Evolutionary conservation across 2,888 invertebrate genomes (phyloP), one percentile per base, ranked within the genome.

Genomic region (Limnephilus marmoratus): DNA sequence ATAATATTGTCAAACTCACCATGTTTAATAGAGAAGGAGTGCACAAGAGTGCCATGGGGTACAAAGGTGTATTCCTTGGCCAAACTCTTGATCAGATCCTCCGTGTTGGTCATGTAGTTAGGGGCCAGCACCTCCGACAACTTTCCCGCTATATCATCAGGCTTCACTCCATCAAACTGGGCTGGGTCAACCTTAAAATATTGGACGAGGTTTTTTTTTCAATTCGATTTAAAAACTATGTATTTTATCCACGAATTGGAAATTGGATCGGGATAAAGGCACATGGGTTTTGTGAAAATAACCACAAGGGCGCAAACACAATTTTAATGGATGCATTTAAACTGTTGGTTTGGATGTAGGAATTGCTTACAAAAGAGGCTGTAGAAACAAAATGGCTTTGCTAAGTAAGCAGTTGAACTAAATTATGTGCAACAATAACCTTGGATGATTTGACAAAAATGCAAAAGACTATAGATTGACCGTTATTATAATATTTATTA

Each of bases 131-230:
- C 97, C 93, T 97, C 97, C 0, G 97, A 96, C 90, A 99, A 94
- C 87, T 97, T 97, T 91, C 97, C 96, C 91, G 97, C 96, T 15
- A 98, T 96, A 95, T 98, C 97, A 95, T 99, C 98, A 2, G 98
- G 96, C 96, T 97, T 96, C 94, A 97, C 95, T 49, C 96, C 97
- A 93, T 96, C 96, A 53, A 96, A 96, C 93, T 96, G 95, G 80
- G 95, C 95, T 49, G 97, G 96, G 93, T 97, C 97, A 93, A 97
- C 96, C 95, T 97, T 94, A 85, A 94, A 94, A 80, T 24, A 45
- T 29, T 29, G 4, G 13, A 31, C 18, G 13, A 31, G 82, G 34
- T 34, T 41, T 41, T 41, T 41, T 41, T 41, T 7, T 41, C 2
- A 41, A 41, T 9, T 68, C 68, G 5, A 68, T 68, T 68, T 68